A percentile compares a stretch with the other conserved stretches of the same genome.
These are phyloP conservation scores for Oreochromis aureus DNA, from an alignment of 2,113 vertebrate genomes.

Conservation along the genomic window DNA sequence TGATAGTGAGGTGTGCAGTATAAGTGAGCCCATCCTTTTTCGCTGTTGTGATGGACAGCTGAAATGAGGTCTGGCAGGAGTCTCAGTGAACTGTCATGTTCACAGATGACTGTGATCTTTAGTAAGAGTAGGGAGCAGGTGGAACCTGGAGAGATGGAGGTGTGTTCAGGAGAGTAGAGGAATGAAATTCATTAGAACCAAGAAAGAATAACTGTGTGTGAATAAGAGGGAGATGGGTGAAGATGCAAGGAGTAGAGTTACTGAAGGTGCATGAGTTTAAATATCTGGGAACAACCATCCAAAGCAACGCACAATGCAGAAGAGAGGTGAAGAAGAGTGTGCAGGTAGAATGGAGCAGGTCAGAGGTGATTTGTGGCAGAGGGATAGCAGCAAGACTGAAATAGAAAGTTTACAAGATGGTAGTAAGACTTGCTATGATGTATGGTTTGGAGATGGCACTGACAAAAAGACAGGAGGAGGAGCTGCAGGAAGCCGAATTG, in stretches of 20 bases:
- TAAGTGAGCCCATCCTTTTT: not conserved
- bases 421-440: not conserved
- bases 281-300: not conserved
- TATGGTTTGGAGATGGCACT: not conserved
- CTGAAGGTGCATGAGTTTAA: not conserved
- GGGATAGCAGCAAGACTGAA: not conserved
- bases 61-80: not conserved
- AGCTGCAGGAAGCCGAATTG: not conserved
- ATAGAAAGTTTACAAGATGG: not conserved
- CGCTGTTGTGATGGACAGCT: not conserved
- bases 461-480: not conserved
- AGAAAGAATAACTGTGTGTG: not conserved
- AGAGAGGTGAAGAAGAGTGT: not conserved
- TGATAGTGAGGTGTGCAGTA: not conserved
- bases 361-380: not conserved
- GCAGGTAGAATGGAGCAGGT: not conserved
- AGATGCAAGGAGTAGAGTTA: not conserved
- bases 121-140: not conserved
- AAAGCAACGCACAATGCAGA: not conserved
- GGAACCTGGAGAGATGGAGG: not conserved
- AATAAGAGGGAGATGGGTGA: not conserved
- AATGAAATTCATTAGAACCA: not conserved
- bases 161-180: not conserved
- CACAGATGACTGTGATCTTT: not conserved
- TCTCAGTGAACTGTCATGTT: not conserved